Evolutionary conservation across 2,797 vertebrate genomes (phyloP), one percentile per base, ranked within the genome.

Genomic region (Poeciliopsis gracilis): DNA sequence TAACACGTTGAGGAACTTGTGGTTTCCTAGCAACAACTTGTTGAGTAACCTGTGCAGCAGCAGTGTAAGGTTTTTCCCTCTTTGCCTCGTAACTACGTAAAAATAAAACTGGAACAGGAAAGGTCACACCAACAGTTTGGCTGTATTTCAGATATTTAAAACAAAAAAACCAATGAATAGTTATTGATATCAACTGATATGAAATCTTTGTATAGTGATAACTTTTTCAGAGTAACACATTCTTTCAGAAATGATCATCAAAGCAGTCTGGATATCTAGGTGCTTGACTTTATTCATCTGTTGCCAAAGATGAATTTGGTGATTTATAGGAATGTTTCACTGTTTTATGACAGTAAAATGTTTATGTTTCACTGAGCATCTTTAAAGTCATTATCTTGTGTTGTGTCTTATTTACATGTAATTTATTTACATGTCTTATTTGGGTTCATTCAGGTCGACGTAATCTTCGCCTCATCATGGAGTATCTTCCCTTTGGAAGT

Each of bases 381-480:
- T 4, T 3, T 30, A 72, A 46, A 72, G 28, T 72, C 28, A 33
- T 30, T 47, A 10, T 16, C 18, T 47, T 71, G 15, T 71, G 15
- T 69, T 25, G 13, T 47, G 33, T 38, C 2, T 38, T 38, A 9
- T 57, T 0, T 4, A 70, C 66, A 77, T 16, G 0, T 76, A 45
- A 59, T 1, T n/a, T n/a, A n/a, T n/a, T n/a, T n/a, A n/a, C n/a
- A n/a, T 70, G 72, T 84, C 51, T 74, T 67, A 15, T 13, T 66
- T 30, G 16, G 33, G 1, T 80, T 43, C 73, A 4, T 79, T 38
- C 72, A 96, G 98, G 98, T 9, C 97, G 98, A 16, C 95, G 95
- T 82, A 99, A 99, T 91, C 92, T 99, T 79, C 96, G 97, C 75
- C 95, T 99, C 77, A 96, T 99, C 90, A 99, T 99, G 98, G 98